A percentile compares a stretch with the other conserved stretches of the same genome.
phyloP scores from a whole-genome alignment of 1,140 invertebrate genomes.

The Drosophila micromelanica region DNA sequence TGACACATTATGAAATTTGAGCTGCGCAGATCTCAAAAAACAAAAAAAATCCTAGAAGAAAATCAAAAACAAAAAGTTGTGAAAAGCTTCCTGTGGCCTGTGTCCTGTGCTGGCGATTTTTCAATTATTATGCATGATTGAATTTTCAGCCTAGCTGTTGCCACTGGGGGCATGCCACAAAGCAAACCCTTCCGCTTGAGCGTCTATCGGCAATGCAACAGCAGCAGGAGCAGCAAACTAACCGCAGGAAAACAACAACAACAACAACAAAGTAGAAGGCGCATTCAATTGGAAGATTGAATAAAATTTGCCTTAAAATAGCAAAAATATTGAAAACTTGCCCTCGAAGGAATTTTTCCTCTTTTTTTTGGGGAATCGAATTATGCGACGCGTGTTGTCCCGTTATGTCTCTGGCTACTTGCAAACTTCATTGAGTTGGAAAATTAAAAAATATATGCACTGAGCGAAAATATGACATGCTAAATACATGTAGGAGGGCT shows the following conservation, averaged over 20 bases:
- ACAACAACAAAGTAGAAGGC: slow-evolving; percentile 36
- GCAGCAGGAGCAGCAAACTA: slow-evolving; percentile 25
- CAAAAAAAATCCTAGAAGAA: slow-evolving; percentile 3
- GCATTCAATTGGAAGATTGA: slow-evolving; percentile 84
- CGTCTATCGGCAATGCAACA: slow-evolving; percentile 58
- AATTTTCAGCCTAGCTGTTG: slow-evolving; percentile 51
- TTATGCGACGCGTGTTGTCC: slow-evolving; percentile 61
- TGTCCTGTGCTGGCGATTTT: slow-evolving; percentile 58
- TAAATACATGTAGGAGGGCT: no score
- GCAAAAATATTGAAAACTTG: slow-evolving; percentile 41
- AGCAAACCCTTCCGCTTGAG: slow-evolving; percentile 73
- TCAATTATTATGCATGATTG: slow-evolving; percentile 84
- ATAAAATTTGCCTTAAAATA: slow-evolving; percentile 84
- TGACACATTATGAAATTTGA: slow-evolving; percentile 72
- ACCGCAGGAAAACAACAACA: slow-evolving; percentile 69
- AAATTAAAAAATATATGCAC: slow-evolving; percentile 74
- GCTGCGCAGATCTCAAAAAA: slow-evolving; percentile 47
- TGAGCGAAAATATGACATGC: not conserved
- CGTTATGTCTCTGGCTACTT: slow-evolving; percentile 53
- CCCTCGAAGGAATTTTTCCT: not conserved
- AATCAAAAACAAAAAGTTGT: slow-evolving; percentile 34
- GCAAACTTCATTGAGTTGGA: slow-evolving; percentile 80
- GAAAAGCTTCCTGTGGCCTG: slow-evolving; percentile 45
- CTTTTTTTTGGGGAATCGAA: slow-evolving; percentile 46
- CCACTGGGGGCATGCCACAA: slow-evolving; percentile 33